Evolutionary conservation across 2,888 invertebrate genomes (phyloP).

Genomic region (Ectemnius continuus): DNA sequence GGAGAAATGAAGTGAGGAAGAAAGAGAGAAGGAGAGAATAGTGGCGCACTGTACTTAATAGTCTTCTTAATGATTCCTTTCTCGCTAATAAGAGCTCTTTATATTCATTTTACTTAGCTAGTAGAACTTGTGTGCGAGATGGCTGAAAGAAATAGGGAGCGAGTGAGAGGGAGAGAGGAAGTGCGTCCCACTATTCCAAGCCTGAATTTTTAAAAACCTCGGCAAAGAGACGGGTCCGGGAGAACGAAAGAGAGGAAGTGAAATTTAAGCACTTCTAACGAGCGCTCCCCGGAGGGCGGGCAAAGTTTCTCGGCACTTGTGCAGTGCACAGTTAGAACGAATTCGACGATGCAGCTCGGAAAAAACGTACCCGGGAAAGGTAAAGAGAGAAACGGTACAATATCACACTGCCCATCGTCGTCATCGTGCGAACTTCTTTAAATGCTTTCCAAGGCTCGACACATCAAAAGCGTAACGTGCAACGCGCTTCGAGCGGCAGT

Average conservation of each 20-base stretch:
- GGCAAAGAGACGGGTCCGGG: conserved; percentile 17
- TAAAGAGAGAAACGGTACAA: neutral
- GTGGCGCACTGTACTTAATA: conserved; percentile 2
- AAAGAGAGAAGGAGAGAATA: neutral
- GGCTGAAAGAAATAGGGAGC: neutral
- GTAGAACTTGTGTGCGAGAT: conserved; percentile 14
- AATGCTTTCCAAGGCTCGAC: conserved; percentile 19
- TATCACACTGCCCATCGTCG: conserved; percentile 10
- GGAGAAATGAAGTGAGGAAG: neutral
- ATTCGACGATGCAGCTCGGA: conserved; percentile 16
- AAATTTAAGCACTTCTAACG: conserved; percentile 40
- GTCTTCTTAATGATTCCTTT: no score
- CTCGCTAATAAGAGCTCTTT: conserved; percentile 9
- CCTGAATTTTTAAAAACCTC: conserved; percentile 28
- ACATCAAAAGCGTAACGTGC: neutral
- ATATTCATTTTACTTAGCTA: conserved; percentile 21
- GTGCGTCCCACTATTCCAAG: conserved; percentile 31
- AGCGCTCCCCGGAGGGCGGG: conserved; percentile 27
- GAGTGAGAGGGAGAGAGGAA: conserved; percentile 5
- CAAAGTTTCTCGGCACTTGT: conserved; percentile 39
- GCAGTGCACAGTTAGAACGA: conserved; percentile 20
- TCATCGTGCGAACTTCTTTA: conserved; percentile 41
- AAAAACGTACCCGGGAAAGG: no score
- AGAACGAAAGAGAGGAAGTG: conserved; percentile 19
- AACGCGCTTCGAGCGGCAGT: conserved; percentile 14